Evolutionary conservation across 2,888 invertebrate species (phyloP), one percentile per base, ranked within the genome.

Genomic region (Drosophila melanosoma): DNA sequence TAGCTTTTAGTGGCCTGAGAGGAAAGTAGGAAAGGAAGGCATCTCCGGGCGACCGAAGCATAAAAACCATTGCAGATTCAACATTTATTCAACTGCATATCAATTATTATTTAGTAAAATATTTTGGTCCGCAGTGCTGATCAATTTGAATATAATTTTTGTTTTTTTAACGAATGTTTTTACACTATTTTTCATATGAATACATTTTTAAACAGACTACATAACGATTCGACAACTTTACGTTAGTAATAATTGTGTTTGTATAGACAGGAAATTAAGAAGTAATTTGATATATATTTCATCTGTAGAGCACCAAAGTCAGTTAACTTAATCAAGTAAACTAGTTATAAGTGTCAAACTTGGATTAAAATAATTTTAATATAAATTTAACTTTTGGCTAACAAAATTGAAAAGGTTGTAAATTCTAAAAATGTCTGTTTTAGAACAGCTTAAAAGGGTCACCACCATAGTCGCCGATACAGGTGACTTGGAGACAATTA

Each of bases 401-500:
- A 17, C 23, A 1, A n/a, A 20, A 58, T 36, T 35, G 5, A 40
- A 38, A 26, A 10, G 10, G 10, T 29, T 0, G 3, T 29, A 10
- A 45, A 20, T 26, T 15, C 1, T 12, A 1, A 59, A 38, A 15
- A 69, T 69, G 60, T 70, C 69, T 4, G 69, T 40, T 17, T 63
- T 71, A 15, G 53, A 71, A 11, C 71, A 72, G 53, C 26, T 64
- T 0, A 63, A 49, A 20, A 29, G 17, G 23, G 35, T 72, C 8
- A 70, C 58, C 2, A 72, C 72, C 11, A 45, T 72, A 15, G 72
- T 58, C 23, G 40, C 63, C 32, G 71, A 71, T 26, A 58, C 64
- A 23, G 23, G 40, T 35, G 72, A 53, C 36, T 64, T 72, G 53
- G 52, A 53, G 26, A 4, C 35, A 3, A 62, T 77, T 10, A 54